phyloP scores from a whole-genome alignment of 2,797 vertebrate genomes.

The Thalassophryne amazonica region DNA sequence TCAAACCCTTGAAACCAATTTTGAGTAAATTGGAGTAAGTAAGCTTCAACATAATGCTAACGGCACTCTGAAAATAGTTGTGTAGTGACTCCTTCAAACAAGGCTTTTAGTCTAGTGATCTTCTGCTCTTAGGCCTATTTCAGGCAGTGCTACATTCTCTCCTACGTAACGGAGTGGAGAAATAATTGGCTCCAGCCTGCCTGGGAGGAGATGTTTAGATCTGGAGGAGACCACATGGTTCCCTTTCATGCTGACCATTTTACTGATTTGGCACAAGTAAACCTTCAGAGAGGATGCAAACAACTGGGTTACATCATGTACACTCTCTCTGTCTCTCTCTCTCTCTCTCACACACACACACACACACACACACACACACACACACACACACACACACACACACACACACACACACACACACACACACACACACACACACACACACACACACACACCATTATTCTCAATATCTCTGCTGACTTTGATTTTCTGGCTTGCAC shows the following conservation, averaged over 20 bases:
- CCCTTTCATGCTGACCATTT: conserved; percentile 38
- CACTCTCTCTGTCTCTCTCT: too few relatives aligned
- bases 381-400: neutral
- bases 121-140: neutral
- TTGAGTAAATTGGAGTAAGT: neutral
- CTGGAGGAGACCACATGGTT: conserved; percentile 26
- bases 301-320: conserved; percentile 29
- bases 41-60: neutral
- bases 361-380: neutral
- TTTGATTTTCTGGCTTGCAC: conserved; percentile 13
- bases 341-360: neutral
- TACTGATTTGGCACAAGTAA: conserved; percentile 37
- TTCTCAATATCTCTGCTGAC: conserved; percentile 2
- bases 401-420: neutral
- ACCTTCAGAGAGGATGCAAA: conserved; percentile 23
- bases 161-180: conserved; percentile 5
- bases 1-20: neutral
- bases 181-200: conserved; percentile 22
- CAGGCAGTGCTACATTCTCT: neutral
- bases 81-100: neutral
- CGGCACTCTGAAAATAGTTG: neutral
- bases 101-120: conserved; percentile 7
- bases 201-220: conserved; percentile 14
- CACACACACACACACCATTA: neutral
- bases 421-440: neutral